Percentiles rank a stretch among this genome's conserved stretches.
Evolutionary conservation across 2,888 invertebrate genomes (phyloP).

Genomic region (Rhamphomyia laevipes): DNA sequence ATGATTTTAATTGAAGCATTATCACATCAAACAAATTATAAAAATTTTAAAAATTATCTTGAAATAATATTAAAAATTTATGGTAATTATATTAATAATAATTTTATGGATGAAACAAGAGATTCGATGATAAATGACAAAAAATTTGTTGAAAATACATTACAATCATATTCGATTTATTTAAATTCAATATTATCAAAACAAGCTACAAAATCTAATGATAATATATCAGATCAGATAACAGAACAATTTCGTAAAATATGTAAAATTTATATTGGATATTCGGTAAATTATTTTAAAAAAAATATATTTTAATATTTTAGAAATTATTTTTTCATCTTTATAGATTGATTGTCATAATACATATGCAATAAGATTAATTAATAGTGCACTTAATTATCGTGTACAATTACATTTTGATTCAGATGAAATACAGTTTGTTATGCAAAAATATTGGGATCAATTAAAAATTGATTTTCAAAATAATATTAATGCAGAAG

Average conservation of each 20-base stretch:
- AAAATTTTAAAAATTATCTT: slow-evolving; percentile 19
- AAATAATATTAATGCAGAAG: not conserved
- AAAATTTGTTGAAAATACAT: slow-evolving; percentile 27
- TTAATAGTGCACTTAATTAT: slow-evolving; percentile 25
- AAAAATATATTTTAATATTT: not conserved
- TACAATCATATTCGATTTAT: slow-evolving; percentile 20
- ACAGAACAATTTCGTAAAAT: slow-evolving; percentile 28
- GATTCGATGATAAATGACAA: slow-evolving; percentile 21
- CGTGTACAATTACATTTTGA: slow-evolving; percentile 27
- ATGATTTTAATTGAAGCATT: slow-evolving; percentile 26
- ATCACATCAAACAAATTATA: slow-evolving; percentile 17
- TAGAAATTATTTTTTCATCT: not conserved
- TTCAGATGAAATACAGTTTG: slow-evolving; percentile 31
- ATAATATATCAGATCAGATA: slow-evolving; percentile 1
- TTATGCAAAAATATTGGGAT: slow-evolving; percentile 30
- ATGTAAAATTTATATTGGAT: slow-evolving; percentile 32
- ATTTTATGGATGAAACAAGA: slow-evolving; percentile 17
- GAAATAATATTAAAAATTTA: slow-evolving; percentile 16
- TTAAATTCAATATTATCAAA: slow-evolving; percentile 15
- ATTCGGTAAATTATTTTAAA: slow-evolving; percentile 24
- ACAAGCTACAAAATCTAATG: slow-evolving; percentile 3
- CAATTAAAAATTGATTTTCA: slow-evolving; percentile 26
- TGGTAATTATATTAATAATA: slow-evolving; percentile 13
- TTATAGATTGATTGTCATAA: slow-evolving; percentile 29
- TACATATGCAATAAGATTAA: slow-evolving; percentile 25